These are phyloP conservation scores for Motacilla alba DNA, from an alignment of 2,113 vertebrate species.

Conservation along the genomic window DNA sequence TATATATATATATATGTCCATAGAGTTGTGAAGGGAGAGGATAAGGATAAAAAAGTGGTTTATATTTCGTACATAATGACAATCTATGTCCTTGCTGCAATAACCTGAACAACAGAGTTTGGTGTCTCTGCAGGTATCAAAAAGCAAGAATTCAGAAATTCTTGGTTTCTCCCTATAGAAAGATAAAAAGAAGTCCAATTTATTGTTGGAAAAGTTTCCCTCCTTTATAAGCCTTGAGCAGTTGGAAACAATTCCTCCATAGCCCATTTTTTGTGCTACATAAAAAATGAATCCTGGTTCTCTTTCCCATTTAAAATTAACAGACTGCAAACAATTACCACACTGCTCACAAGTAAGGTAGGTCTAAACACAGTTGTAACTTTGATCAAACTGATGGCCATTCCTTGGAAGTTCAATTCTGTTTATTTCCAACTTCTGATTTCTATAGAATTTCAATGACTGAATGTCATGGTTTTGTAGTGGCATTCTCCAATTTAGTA, in stretches of 20 bases:
- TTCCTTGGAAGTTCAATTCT: background rate
- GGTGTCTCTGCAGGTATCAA: background rate
- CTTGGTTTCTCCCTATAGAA: background rate
- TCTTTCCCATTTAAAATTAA: background rate
- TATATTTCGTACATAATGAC: background rate
- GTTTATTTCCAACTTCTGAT: background rate
- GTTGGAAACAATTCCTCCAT: background rate
- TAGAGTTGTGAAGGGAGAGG: background rate
- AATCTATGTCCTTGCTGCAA: background rate
- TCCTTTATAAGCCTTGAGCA: background rate
- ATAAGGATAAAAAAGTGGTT: background rate
- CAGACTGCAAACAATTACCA: background rate
- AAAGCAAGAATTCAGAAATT: background rate
- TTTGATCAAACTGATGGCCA: background rate
- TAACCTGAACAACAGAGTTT: background rate
- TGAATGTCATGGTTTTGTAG: background rate
- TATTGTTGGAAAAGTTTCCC: background rate
- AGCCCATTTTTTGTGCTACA: background rate
- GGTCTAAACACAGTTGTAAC: background rate
- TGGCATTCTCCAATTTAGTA: background rate
- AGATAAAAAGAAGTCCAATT: background rate
- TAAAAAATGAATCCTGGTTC: background rate
- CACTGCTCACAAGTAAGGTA: background rate
- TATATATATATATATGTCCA: background rate
- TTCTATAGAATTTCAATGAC: background rate